Conservation (phyloP, 1,140 invertebrate genomes). For the Drosophila lini region DNA sequence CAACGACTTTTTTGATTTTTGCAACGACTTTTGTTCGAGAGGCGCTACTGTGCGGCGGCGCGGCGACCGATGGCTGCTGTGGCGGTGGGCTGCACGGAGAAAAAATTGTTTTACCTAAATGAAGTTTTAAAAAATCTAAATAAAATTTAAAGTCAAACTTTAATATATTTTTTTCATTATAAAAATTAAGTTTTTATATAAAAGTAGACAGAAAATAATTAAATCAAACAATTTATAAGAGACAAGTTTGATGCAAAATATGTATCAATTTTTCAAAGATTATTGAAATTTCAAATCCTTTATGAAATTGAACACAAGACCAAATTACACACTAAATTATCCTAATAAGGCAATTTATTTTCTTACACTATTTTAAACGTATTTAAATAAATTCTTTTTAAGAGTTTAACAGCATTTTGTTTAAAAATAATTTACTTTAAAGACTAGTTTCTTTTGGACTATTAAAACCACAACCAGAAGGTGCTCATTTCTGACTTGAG, state of each 20-base stretch:
- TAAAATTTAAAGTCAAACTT: not conserved
- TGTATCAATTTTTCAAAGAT: no score
- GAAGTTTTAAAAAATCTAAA: not conserved
- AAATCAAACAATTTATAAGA: not conserved
- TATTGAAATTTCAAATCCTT: not conserved
- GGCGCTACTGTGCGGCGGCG: no score
- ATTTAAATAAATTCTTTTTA: not conserved
- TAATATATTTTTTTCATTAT: not conserved
- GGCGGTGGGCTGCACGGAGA: constrained; percentile 5
- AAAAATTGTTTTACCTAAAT: not conserved
- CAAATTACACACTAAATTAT: no score
- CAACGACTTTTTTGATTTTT: no score
- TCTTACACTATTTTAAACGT: not conserved
- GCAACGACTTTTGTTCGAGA: no score
- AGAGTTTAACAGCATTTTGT: not conserved
- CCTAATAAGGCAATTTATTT: no score
- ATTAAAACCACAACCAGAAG: not conserved
- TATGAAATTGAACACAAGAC: no score
- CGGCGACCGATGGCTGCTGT: constrained; percentile 47
- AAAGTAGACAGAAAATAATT: not conserved
- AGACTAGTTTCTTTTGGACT: rapidly evolving
- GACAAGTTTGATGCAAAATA: not conserved
- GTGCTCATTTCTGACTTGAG: not conserved
- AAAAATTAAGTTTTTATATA: not conserved
- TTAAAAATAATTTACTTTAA: no score